Conservation (phyloP, 2,888 invertebrate genomes). For the Tromatobia lineatoria region DNA sequence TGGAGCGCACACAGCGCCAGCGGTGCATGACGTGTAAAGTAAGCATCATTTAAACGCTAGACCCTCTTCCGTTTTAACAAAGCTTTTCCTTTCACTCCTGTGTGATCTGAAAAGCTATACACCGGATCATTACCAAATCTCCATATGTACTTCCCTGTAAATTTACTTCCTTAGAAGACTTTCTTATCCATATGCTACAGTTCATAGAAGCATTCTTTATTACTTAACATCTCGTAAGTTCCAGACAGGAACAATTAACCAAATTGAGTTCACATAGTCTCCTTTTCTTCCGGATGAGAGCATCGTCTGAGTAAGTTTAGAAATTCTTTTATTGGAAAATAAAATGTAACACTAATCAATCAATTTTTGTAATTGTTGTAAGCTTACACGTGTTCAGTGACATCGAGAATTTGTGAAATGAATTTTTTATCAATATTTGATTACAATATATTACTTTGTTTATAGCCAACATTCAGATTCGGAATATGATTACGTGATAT, state of each 20-base stretch:
- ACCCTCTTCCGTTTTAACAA: background rate
- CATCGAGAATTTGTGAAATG: too few species aligned
- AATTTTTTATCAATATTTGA: too few species aligned
- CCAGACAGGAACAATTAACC: background rate
- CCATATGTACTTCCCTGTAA: background rate
- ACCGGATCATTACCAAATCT: background rate
- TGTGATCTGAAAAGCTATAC: background rate
- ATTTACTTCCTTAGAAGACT: background rate
- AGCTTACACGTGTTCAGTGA: background rate
- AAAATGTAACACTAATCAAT: too few species aligned
- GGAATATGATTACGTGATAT: too few species aligned
- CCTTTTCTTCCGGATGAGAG: background rate
- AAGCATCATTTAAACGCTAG: background rate
- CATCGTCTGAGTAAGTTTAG: background rate
- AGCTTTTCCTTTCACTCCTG: background rate
- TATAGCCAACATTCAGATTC: too few species aligned
- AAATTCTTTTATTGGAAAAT: background rate
- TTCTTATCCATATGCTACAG: background rate
- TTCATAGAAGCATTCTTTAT: background rate
- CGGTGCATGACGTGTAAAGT: constrained; percentile 1
- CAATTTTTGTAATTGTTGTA: background rate
- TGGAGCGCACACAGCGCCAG: background rate
- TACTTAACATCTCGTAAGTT: background rate
- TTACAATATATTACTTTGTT: too few species aligned
- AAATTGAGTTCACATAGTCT: background rate